These are phyloP conservation scores for Thryonomys swinderianus DNA, from an alignment of 2,113 vertebrate genomes.

Conservation along the genomic window DNA sequence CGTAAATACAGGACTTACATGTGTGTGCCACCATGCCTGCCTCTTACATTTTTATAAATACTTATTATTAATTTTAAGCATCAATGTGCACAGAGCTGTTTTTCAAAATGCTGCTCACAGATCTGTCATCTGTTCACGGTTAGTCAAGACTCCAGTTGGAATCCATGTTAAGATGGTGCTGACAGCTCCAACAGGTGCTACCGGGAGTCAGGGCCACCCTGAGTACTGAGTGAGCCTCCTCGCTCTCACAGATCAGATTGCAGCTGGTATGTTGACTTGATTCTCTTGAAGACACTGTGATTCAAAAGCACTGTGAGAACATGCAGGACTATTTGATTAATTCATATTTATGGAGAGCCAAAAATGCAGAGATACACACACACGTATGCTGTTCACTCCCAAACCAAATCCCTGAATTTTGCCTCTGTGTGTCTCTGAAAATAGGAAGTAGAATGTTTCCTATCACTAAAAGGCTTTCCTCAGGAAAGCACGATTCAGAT, in stretches of 20 bases:
- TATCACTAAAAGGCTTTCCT: constrained; percentile 60
- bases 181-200: background rate
- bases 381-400: background rate
- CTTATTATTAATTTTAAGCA: background rate
- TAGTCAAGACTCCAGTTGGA: background rate
- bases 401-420: constrained; percentile 3
- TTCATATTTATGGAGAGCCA: background rate
- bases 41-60: background rate
- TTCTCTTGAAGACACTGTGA: background rate
- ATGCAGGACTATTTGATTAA: background rate
- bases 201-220: background rate
- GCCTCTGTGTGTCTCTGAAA: constrained; percentile 55
- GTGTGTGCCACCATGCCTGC: background rate
- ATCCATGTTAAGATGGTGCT: background rate
- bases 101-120: background rate
- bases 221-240: background rate
- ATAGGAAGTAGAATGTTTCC: constrained; percentile 65
- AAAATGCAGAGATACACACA: background rate
- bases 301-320: background rate
- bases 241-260: background rate
- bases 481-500: constrained; percentile 42
- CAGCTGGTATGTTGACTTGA: background rate
- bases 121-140: background rate
- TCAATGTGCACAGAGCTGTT: background rate
- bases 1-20: background rate